Base-by-base conservation (phyloP, 2,797 vertebrate genomes). In the Pogonophryne albipinna region DNA sequence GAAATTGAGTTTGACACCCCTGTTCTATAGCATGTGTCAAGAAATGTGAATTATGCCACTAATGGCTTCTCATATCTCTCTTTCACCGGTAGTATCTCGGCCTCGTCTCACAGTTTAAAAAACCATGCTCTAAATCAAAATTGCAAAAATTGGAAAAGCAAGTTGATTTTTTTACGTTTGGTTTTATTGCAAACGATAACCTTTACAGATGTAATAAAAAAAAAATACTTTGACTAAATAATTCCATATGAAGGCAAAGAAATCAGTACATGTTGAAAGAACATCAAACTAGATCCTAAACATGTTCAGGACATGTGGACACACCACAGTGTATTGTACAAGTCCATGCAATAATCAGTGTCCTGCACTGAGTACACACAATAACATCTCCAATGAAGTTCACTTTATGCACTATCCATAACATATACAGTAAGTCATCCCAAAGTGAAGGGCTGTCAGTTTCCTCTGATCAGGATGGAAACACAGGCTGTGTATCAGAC, bases 351-450 rank as follows among this genome's bases (percentile, higher is more conserved):
- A 46, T 64, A 50, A 72, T 89, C 89, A 87, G 76, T 83, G 89
- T 89, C 90, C 89, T 84, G 89, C 90, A 90, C 87, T 86, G 86
- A 86, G 58, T 42, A 55, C 3, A 83, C 66, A 80, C 45, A 71
- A 19, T 38, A 69, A 60, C 61, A 80, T 34, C 19, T 34, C 70
- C 64, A 85, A 76, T 61, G 79, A 63, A 81, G 66, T 66, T 42
- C 7, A 60, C 68, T 49, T 66, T 23, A 71, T 45, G n/a, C 46
- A 56, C 68, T 61, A 66, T 79, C 44, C 38, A 62, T 59, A 67
- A 68, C 82, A 69, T 49, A 61, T 19, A 72, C 38, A 64, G 4
- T 49, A 34, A 63, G 59, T 55, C 13, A 68, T 68, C 47, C 45
- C 16, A 66, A 15, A 14, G 23, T 66, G 10, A 20, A 45, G n/a